Percentiles rank a stretch among this genome's conserved stretches.
Evolutionary conservation across 2,888 invertebrate species (phyloP).

Genomic region (Perithous albicinctus): DNA sequence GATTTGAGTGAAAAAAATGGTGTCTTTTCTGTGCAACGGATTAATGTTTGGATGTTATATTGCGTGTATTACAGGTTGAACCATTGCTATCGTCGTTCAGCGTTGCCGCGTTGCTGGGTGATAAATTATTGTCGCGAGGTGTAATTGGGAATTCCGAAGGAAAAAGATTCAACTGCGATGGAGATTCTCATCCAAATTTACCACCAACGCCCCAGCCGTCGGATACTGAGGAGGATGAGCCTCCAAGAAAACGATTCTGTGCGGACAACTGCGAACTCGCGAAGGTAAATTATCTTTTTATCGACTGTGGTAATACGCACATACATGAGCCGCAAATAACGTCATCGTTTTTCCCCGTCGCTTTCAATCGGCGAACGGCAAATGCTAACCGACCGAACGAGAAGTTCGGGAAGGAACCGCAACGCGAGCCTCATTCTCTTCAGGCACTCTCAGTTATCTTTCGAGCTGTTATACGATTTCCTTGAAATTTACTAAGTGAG

Average conservation of each 20-base stretch:
- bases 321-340: neutral
- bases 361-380: slow-evolving; percentile 40
- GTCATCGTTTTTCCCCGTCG: neutral
- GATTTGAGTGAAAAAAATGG: neutral
- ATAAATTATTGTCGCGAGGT: slow-evolving; percentile 73
- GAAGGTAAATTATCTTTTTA: slow-evolving; percentile 82
- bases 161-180: slow-evolving; percentile 32
- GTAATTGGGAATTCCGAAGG: slow-evolving; percentile 17
- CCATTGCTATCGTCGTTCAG: slow-evolving; percentile 81
- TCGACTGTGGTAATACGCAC: slow-evolving; percentile 47
- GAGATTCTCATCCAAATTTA: slow-evolving; percentile 68
- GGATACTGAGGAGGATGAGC: slow-evolving; percentile 92
- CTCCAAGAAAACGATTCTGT: slow-evolving; percentile 85
- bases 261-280: slow-evolving; percentile 87
- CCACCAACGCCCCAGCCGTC: slow-evolving; percentile 93
- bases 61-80: slow-evolving; percentile 75
- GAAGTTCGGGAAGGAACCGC: neutral
- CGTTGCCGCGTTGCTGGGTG: slow-evolving; percentile 82
- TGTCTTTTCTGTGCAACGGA: neutral
- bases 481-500: slow-evolving; percentile 1
- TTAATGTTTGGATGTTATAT: slow-evolving; percentile 42
- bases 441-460: slow-evolving; percentile 71
- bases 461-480: slow-evolving; percentile 59
- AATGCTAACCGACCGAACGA: slow-evolving; percentile 42
- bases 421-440: slow-evolving; percentile 7